phyloP scores from a whole-genome alignment of 2,797 vertebrate genomes.

The Meriones psammophilus region DNA sequence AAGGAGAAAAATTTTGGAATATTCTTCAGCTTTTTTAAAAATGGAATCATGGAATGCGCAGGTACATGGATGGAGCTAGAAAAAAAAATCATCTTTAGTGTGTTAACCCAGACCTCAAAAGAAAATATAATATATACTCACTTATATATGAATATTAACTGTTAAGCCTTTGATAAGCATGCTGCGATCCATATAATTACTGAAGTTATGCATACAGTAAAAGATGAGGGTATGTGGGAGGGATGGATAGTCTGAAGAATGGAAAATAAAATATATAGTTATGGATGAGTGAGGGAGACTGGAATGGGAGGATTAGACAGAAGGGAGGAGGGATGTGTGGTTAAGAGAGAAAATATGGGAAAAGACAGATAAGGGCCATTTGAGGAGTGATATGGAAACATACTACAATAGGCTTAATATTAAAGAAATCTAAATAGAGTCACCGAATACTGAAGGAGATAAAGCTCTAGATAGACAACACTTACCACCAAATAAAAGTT shows the following conservation, averaged over 20 bases:
- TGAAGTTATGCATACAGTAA: not conserved
- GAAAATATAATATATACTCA: not conserved
- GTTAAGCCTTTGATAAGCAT: not conserved
- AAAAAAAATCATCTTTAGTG: not conserved
- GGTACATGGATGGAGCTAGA: not conserved
- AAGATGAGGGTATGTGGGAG: too few species aligned
- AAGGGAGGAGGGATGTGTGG: too few species aligned
- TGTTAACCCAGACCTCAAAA: not conserved
- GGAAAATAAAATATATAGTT: not conserved
- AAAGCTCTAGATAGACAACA: not conserved
- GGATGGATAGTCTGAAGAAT: not conserved
- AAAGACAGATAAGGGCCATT: not conserved
- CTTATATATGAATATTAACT: not conserved
- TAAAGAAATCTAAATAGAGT: not conserved
- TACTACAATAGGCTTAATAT: too few species aligned
- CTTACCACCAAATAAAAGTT: not conserved
- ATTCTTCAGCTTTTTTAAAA: not conserved
- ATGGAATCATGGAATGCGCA: not conserved
- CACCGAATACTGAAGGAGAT: not conserved
- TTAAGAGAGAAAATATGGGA: not conserved
- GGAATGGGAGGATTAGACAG: not conserved
- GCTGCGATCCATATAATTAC: not conserved
- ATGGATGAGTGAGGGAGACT: not conserved
- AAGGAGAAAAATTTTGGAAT: not conserved
- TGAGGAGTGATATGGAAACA: not conserved